Evolutionary conservation across 2,888 invertebrate species (phyloP), one percentile per base, ranked within the genome.

Genomic region (Drosophila histrio): DNA sequence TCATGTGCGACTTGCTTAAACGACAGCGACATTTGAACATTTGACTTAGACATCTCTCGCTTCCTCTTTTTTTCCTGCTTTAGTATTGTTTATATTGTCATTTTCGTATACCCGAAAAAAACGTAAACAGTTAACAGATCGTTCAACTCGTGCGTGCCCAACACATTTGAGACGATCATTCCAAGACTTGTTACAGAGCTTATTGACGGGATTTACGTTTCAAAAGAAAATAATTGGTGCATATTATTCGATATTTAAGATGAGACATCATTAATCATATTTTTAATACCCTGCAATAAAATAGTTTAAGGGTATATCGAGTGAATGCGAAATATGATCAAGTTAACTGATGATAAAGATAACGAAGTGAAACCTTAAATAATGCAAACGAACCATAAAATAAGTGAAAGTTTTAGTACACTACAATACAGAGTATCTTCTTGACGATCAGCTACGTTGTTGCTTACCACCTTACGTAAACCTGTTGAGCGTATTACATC

Each of bases 71-170:
- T 26, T 46, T 8, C 28, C 52, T 19, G 36, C 30, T 22, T 43
- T 30, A 13, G 17, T 24, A 6, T 44, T 19, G 6, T 19, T 32
- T 30, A 44, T 54, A 34, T 43, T 38, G 39, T 46, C 46, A 24
- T 38, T 38, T 54, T 67, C 13, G 44, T 22, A 46, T 28, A 49
- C 44, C 41, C 41, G 7, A 53, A 53, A 19, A 34, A 54, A 56
- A 44, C 26, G 7, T 28, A 43, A 38, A 44, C 65, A 69, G 61
- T 72, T 54, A 65, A 54, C 49, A 52, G 82, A 74, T 67, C 82
- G 50, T 85, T 82, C 72, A 84, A 81, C 84, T 73, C 56, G 63
- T 56, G 57, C 63, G 64, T 59, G 77, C n/a, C 34, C 56, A 50
- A 30, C 26, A 52, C 26, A 65, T 39, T 24, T 38, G 56, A 22